Evolutionary conservation across 2,113 vertebrate genomes (phyloP), one percentile per base, ranked within the genome.

Genomic region (Chloebia gouldiae): DNA sequence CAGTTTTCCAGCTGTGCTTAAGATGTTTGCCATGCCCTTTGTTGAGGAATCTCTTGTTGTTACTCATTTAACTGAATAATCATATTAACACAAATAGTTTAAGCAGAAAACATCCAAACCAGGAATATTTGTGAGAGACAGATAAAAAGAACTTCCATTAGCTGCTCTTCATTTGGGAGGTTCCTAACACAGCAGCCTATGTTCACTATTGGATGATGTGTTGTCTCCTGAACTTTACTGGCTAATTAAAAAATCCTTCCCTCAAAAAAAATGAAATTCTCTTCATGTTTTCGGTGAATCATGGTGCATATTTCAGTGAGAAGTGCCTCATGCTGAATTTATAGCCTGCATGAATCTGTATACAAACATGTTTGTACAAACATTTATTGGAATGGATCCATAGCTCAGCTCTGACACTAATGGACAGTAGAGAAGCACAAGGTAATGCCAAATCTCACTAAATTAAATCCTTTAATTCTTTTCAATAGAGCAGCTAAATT

Each of bases 61-160:
- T 73, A 66, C 60, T 89, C 22, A 6, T 79, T 93, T 91, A 68
- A 87, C 90, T 75, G 87, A 84, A 87, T 92, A 95, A 92, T 81
- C 61, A 65, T 65, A 78, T 91, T 92, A 92, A 81, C 35, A 79
- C 21, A 0, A 71, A 39, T 30, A 64, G 44, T 78, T 91, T 71
- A 81, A 83, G 64, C 89, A 89, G 87, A 54, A 78, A 73, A 40
- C 70, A 47, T 51, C 75, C 70, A 54, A 44, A 83, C 5, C 17
- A 63, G 71, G 81, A 56, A 28, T 56, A 42, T 63, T 66, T 75
- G 19, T 59, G 81, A 86, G 42, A 66, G n/a, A 56, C 21, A 7
- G 42, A 42, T 22, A 44, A 51, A 84, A 47, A 86, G 84, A 50
- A 5, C 24, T 85, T 90, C 23, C 49, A 11, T 64, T 45, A 66